phyloP scores from a whole-genome alignment of 64 coral and sea anemone genomes.

The Porites lutea region DNA sequence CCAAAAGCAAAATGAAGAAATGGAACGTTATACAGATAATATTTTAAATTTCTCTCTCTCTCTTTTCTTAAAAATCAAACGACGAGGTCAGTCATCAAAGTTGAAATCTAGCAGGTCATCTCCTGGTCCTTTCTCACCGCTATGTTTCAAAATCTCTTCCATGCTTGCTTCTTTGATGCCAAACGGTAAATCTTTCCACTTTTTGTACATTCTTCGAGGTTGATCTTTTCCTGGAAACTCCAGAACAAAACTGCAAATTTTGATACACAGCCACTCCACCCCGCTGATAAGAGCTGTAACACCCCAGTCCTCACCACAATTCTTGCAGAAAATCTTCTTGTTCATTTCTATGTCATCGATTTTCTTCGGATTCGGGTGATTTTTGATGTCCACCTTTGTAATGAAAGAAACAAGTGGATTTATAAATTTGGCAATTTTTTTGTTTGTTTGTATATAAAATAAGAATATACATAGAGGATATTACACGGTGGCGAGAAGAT shows the following conservation, averaged over 20 bases:
- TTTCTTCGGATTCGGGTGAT: conserved; percentile 20
- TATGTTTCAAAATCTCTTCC: conserved; percentile 25
- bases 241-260: conserved; percentile 51
- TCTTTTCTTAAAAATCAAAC: too few relatives aligned
- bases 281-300: conserved; percentile 30
- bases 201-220: background rate
- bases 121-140: background rate
- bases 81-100: background rate
- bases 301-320: conserved; percentile 55
- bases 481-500: too few relatives aligned
- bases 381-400: conserved; percentile 10
- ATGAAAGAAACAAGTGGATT: background rate
- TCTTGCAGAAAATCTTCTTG: conserved; percentile 48
- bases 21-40: too few relatives aligned
- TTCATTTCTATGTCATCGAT: conserved; percentile 51
- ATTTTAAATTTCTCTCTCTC: too few relatives aligned
- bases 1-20: too few relatives aligned
- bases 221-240: background rate
- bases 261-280: conserved; percentile 55
- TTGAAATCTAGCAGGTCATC: background rate
- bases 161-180: conserved; percentile 9
- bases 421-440: background rate
- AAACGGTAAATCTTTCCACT: conserved; percentile 72
- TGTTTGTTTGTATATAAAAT: background rate
- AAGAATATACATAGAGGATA: background rate